Base-by-base conservation (phyloP, 1,140 invertebrate genomes). In the Drosophila setifemur region DNA sequence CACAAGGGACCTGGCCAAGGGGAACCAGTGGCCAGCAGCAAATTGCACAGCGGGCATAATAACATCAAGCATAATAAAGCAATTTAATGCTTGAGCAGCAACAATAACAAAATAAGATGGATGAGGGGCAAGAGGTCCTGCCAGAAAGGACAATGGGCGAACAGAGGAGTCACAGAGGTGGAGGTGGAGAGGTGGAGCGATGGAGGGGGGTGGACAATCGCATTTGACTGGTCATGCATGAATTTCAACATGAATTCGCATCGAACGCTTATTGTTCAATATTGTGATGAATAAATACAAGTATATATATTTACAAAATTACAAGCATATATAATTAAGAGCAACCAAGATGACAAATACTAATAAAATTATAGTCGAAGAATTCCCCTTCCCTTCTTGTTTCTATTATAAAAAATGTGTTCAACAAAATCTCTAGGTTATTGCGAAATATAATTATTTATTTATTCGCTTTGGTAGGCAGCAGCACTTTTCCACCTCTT, bases 51-150 rank as follows among this genome's bases (percentile, higher is more conserved):
- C 68, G 74, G 66, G 58, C 76, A 74, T 73, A 79, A 77, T 73
- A 78, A 71, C 70, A 72, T 73, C 70, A 78, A 78, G 76, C 74
- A 78, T 81, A 81, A 81, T 78, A 81, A 81, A 81, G 74, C 76
- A 81, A 81, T 81, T 81, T 81, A 78, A 78, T 81, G 76, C 74
- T 78, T 40, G 58, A 81, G 67, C 63, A 66, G 74, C 44, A 63
- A 44, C 42, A 49, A 49, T 19, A 40, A 16, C 40, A 54, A 42
- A 39, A 14, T 18, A 26, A 28, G 9, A 23, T 5, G 31, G 26
- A 39, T 33, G 12, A 23, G 21, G 39, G 23, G 12, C 9, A 55
- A 42, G n/a, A n/a, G n/a, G n/a, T n/a, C n/a, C n/a, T 18, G 7
- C 12, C 12, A 12, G 3, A 12, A 12, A 33, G 35, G 11, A 26